phyloP scores from a whole-genome alignment of 2,888 invertebrate species.

The Dyspetes luteomarginatus region DNA sequence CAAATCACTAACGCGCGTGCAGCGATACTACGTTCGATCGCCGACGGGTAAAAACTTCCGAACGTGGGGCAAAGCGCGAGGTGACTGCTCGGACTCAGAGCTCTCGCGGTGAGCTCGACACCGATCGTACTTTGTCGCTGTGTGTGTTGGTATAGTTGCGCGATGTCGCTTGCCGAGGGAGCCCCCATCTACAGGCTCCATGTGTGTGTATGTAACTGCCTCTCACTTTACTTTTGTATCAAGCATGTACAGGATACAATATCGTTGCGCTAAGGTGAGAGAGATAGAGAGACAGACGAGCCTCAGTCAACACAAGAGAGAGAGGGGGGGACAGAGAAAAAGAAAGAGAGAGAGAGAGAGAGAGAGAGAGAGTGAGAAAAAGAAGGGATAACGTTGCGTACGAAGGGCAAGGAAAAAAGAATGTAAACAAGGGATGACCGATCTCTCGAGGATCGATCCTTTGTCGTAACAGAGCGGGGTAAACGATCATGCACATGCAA shows the following conservation, averaged over 20 bases:
- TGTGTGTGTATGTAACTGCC: constrained; percentile 26
- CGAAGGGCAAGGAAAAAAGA: constrained; percentile 49
- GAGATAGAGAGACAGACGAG: constrained; percentile 38
- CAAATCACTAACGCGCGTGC: constrained; percentile 12
- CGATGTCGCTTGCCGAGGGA: constrained; percentile 10
- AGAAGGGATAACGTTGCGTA: constrained; percentile 66
- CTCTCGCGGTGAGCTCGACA: constrained; percentile 44
- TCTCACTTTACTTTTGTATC: constrained; percentile 42
- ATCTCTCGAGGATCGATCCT: constrained; percentile 69
- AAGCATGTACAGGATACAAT: constrained; percentile 40
- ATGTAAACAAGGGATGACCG: constrained; percentile 44
- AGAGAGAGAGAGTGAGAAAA: constrained; percentile 9
- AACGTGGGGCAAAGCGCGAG: constrained; percentile 64
- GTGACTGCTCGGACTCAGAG: constrained; percentile 63
- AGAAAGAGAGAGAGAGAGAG: not conserved
- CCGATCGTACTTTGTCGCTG: constrained; percentile 54
- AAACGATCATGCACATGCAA: constrained; percentile 28
- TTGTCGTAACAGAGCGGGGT: constrained; percentile 10
- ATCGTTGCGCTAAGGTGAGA: constrained; percentile 54
- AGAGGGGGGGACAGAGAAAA: constrained; percentile 1
- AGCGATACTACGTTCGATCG: constrained; percentile 9
- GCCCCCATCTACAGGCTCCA: constrained; percentile 7
- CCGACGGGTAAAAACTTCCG: constrained; percentile 49
- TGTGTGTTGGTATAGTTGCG: constrained; percentile 16
- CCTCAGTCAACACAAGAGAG: not conserved